phyloP scores from a whole-genome alignment of 2,113 vertebrate genomes.

The Apteryx owenii region DNA sequence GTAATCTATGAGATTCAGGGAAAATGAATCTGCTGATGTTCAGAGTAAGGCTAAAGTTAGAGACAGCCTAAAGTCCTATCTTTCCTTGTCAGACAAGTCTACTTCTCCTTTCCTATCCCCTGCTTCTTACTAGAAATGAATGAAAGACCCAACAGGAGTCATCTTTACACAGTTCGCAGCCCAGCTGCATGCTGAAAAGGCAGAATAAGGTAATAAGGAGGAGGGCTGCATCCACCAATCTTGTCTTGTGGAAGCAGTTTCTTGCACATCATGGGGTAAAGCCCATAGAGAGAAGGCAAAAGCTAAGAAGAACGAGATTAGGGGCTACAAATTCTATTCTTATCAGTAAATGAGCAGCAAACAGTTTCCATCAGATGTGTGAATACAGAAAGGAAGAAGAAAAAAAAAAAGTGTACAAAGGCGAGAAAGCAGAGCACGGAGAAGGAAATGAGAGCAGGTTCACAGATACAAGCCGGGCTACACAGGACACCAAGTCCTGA shows the following conservation, averaged over 20 bases:
- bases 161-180: background rate
- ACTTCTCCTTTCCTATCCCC: background rate
- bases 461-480: accelerated
- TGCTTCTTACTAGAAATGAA: background rate
- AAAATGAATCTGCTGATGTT: background rate
- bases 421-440: background rate
- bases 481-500: background rate
- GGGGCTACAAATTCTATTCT: too few species aligned
- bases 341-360: background rate
- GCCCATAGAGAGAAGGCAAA: background rate
- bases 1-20: background rate
- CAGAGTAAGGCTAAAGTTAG: background rate
- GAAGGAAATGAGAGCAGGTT: background rate
- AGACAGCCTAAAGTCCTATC: background rate
- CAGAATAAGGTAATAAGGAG: background rate
- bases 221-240: background rate
- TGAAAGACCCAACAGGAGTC: background rate
- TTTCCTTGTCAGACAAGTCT: background rate
- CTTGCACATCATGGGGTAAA: background rate
- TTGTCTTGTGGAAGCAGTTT: background rate
- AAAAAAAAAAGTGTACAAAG: background rate
- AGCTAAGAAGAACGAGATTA: background rate
- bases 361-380: background rate
- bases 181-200: background rate
- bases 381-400: background rate